A percentile compares a stretch with the other conserved stretches of the same genome.
Conservation (phyloP, 2,797 vertebrate genomes). For the Rhinichthys osculus region DNA sequence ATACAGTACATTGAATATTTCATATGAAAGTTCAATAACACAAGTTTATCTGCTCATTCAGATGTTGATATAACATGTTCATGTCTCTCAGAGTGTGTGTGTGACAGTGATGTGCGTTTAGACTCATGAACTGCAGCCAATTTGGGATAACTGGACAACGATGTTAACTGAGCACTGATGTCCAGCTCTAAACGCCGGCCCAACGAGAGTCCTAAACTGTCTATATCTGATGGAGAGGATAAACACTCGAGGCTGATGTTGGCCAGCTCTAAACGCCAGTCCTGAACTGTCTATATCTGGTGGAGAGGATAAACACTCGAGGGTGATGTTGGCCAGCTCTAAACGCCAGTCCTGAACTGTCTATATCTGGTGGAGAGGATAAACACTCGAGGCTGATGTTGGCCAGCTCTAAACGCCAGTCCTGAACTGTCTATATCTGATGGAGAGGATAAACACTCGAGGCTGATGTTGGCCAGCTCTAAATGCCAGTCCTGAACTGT, state of each 20-base stretch:
- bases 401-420: conserved; percentile 45
- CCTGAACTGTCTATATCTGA: conserved; percentile 19
- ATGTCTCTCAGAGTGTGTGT: background rate
- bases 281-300: conserved; percentile 19
- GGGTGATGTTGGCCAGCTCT: background rate
- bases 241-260: conserved; percentile 52
- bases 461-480: background rate
- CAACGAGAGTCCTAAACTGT: too few relatives aligned
- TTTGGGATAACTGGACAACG: conserved; percentile 88
- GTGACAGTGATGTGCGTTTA: conserved; percentile 20
- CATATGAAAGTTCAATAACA: background rate
- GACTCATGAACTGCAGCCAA: conserved; percentile 55
- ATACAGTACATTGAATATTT: too few relatives aligned
- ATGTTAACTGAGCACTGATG: conserved; percentile 67
- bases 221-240: too few relatives aligned
- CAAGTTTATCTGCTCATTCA: background rate
- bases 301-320: background rate
- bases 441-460: background rate
- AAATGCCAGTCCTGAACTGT: too few relatives aligned
- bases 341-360: too few relatives aligned
- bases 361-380: too few relatives aligned
- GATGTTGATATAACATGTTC: background rate
- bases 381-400: conserved; percentile 52
- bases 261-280: conserved; percentile 45
- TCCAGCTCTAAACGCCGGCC: too few relatives aligned